Evolutionary conservation across 2,113 vertebrate genomes (phyloP).

Genomic region (Plectropomus leopardus): DNA sequence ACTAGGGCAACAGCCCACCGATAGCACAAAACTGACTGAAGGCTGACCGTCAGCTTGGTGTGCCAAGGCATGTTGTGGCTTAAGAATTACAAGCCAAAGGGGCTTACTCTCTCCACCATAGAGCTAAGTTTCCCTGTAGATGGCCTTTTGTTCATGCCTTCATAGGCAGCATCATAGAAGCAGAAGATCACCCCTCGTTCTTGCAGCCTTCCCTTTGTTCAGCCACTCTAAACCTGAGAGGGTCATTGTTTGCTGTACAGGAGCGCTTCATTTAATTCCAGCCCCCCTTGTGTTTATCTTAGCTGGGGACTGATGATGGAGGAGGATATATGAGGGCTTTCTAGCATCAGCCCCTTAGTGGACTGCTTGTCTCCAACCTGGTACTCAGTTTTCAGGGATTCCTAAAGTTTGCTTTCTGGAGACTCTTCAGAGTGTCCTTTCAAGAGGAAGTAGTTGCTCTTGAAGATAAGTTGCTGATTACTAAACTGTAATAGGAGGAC

Average conservation of each 20-base stretch:
- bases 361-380: neutral
- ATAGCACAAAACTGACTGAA: too few relatives aligned
- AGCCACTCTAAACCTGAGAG: conserved; percentile 27
- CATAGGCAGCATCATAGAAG: conserved; percentile 21
- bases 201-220: neutral
- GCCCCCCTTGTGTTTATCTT: conserved; percentile 33
- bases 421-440: neutral
- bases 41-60: too few relatives aligned
- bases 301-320: conserved; percentile 11
- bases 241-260: conserved; percentile 43
- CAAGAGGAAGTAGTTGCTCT: neutral
- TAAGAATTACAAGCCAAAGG: neutral
- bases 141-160: neutral
- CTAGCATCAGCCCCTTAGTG: neutral
- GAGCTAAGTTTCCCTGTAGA: neutral
- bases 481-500: neutral
- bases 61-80: neutral
- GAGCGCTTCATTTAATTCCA: conserved; percentile 40
- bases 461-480: neutral
- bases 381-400: conserved; percentile 1
- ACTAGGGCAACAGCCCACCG: too few relatives aligned
- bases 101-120: neutral
- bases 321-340: conserved; percentile 21
- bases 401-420: neutral
- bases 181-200: conserved; percentile 22